Evolutionary conservation across 2,797 vertebrate genomes (phyloP), one percentile per base, ranked within the genome.

Genomic region (Pipistrellus nathusii): DNA sequence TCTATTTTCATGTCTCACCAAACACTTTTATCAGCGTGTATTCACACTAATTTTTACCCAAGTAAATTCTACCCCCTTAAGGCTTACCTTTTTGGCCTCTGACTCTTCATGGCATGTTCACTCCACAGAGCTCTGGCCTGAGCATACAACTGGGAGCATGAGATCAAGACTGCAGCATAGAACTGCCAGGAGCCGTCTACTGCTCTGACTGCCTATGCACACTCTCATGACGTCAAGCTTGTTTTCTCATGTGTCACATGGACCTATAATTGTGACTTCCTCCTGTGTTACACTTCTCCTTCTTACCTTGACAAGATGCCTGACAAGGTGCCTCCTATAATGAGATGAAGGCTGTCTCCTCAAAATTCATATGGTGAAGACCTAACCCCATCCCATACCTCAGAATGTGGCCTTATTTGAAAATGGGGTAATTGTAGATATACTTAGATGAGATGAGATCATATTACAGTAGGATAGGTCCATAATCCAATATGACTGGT

Each of bases 1-100:
- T 93, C 66, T 73, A 53, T 93, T 94, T 94, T 94, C 72, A 59
- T 72, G 59, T 96, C 59, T 94, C 62, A 78, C 72, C 21, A 88
- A 97, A 84, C 23, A 10, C 84, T 97, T 94, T 95, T 86, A 94
- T 89, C 27, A 38, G 27, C 5, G 4, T 53, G 44, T 44, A 81
- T 21, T 92, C 35, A 90, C 86, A 90, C 86, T 93, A 80, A 93
- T 86, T 69, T 93, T 78, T 41, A 83, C 46, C 66, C 51, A 73
- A 89, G 85, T 64, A 80, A 95, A 90, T 57, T 72, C n/a, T 55
- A 86, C 13, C 55, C 59, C 57, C 32, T 77, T 17, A 32, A 90
- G 78, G 38, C 78, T 81, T 88, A 90, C 59, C 13, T 64, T 92
- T 73, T 85, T 32, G 90, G 35, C n/a, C 8, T 6, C 30, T 86